Evolutionary conservation across 1,140 invertebrate genomes (phyloP).

Genomic region (Apolygus lucorum): DNA sequence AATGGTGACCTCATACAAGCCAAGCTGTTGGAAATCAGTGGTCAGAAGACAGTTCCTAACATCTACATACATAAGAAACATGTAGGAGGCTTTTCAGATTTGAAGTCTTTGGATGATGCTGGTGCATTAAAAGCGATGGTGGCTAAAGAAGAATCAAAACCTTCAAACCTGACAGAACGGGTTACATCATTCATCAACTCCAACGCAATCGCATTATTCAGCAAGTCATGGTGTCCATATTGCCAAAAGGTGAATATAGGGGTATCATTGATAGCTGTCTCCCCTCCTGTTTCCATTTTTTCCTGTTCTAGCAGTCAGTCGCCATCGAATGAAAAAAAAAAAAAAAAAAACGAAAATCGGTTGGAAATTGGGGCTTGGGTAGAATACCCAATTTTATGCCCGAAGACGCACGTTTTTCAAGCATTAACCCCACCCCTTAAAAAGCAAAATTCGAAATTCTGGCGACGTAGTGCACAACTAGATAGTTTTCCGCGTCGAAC

Average conservation of each 20-base stretch:
- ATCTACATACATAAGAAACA: constrained; percentile 83
- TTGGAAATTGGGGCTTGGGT: too few species aligned
- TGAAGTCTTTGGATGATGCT: neutral
- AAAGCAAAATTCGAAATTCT: too few species aligned
- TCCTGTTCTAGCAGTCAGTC: too few species aligned
- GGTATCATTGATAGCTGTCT: too few species aligned
- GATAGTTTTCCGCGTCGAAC: too few species aligned
- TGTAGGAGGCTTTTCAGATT: constrained; percentile 56
- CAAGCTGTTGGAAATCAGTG: constrained; percentile 66
- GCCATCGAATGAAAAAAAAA: too few species aligned
- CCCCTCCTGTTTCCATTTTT: too few species aligned
- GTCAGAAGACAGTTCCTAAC: constrained; percentile 75
- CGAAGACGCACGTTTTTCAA: neutral
- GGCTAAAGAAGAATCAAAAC: neutral
- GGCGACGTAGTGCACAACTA: too few species aligned
- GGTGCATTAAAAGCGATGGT: neutral
- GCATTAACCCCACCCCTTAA: too few species aligned
- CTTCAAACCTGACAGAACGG: neutral
- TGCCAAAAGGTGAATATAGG: constrained; percentile 74
- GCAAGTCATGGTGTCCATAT: constrained; percentile 77
- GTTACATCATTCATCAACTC: neutral
- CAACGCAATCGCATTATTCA: constrained; percentile 76
- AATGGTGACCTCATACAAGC: constrained; percentile 68
- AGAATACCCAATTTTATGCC: neutral
- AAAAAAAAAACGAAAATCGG: too few species aligned